Evolutionary conservation across 2,888 invertebrate genomes (phyloP).

Genomic region (Drosophila lutescens): DNA sequence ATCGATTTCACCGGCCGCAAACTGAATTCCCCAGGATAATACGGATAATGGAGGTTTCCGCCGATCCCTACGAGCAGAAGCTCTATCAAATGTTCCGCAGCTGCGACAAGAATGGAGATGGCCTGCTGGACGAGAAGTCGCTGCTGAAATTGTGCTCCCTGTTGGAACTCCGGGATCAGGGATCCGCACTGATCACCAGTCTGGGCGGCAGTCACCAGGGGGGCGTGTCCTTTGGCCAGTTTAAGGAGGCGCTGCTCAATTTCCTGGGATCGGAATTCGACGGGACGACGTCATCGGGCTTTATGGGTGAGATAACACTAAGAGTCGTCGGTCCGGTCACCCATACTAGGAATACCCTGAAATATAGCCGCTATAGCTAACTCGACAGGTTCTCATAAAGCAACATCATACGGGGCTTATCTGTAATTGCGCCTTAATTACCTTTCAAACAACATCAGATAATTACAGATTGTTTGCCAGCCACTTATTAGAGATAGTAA

Average conservation of each 20-base stretch:
- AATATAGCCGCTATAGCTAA: background rate
- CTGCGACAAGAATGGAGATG: constrained; percentile 87
- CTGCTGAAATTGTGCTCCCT: constrained; percentile 90
- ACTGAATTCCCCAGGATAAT: constrained; percentile 49
- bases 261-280: constrained; percentile 87
- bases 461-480: constrained; percentile 1
- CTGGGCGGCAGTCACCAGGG: constrained; percentile 82
- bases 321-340: background rate
- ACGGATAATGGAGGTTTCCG: constrained; percentile 73
- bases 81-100: constrained; percentile 92
- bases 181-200: constrained; percentile 87
- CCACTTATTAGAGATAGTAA: constrained; percentile 1
- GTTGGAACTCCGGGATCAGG: constrained; percentile 90
- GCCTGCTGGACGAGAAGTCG: constrained; percentile 88
- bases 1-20: constrained; percentile 67
- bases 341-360: background rate
- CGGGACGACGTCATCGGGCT: constrained; percentile 56
- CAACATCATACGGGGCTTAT: background rate
- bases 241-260: constrained; percentile 90
- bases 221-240: constrained; percentile 89
- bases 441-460: constrained; percentile 8
- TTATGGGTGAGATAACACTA: constrained; percentile 53
- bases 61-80: constrained; percentile 93
- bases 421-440: constrained; percentile 6
- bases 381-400: background rate